Percentiles rank a stretch among this genome's conserved stretches.
These are phyloP conservation scores for Diacarnus erythraeanus DNA, from an alignment of 37 sponge, comb jelly and placozoan species.

Conservation along the genomic window DNA sequence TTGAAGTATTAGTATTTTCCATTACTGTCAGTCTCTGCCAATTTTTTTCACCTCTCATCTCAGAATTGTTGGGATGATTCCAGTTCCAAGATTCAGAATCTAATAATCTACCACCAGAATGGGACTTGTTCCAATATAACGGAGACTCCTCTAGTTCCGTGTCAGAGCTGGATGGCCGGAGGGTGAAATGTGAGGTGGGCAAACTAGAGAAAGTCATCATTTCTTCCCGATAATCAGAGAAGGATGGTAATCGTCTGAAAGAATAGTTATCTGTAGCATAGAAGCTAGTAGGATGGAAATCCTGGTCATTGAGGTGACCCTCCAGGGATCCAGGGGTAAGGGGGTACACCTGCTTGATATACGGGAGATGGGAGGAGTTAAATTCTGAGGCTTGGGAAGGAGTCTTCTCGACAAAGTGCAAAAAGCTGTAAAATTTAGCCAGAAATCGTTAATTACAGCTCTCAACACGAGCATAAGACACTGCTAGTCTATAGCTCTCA, in stretches of 20 bases:
- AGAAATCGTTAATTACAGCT: too few species aligned
- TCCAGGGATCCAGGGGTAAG: neutral
- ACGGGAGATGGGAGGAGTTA: slow-evolving; percentile 7
- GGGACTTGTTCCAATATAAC: slow-evolving; percentile 1
- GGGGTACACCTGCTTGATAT: slow-evolving; percentile 12
- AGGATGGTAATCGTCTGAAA: slow-evolving; percentile 14
- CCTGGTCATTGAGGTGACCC: neutral
- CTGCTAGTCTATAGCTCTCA: too few species aligned
- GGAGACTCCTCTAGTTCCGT: slow-evolving; percentile 12
- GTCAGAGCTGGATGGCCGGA: slow-evolving; percentile 31
- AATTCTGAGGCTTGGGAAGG: slow-evolving; percentile 42
- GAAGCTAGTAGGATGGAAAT: neutral
- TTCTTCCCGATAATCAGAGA: slow-evolving; percentile 22
- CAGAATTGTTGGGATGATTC: neutral
- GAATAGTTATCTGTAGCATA: neutral
- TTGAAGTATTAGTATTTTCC: neutral
- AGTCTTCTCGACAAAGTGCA: slow-evolving; percentile 13
- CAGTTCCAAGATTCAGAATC: slow-evolving; percentile 18
- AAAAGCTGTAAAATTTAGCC: slow-evolving; percentile 6
- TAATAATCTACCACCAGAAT: neutral
- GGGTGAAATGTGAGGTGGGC: slow-evolving; percentile 65
- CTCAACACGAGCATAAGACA: too few species aligned
- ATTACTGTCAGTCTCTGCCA: neutral
- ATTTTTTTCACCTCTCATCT: neutral
- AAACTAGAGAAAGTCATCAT: slow-evolving; percentile 47